Conservation (phyloP, 2,888 invertebrate genomes). For the Baronia brevicornis region DNA sequence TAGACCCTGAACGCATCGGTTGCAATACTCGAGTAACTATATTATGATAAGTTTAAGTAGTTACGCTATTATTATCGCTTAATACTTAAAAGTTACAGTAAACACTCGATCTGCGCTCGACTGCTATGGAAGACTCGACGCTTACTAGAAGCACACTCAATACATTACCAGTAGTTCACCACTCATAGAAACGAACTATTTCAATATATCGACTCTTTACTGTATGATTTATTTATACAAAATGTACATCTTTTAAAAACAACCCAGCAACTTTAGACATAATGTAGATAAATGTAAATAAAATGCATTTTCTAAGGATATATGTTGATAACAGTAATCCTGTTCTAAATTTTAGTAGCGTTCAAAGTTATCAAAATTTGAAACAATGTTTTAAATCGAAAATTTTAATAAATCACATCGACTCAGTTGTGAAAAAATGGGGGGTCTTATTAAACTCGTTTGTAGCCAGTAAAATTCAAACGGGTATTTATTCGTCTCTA, state of each 20-base stretch:
- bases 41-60: conserved; percentile 57
- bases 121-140: conserved; percentile 75
- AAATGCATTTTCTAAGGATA: conserved; percentile 37
- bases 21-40: conserved; percentile 52
- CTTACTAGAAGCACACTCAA: conserved; percentile 71
- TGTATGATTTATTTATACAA: conserved; percentile 64
- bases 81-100: conserved; percentile 71
- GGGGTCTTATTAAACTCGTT: too few relatives aligned
- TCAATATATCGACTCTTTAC: conserved; percentile 65
- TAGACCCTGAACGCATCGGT: conserved; percentile 53
- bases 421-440: too few relatives aligned
- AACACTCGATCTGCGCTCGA: conserved; percentile 57
- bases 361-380: too few relatives aligned
- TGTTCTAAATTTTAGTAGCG: too few relatives aligned
- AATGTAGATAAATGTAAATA: conserved; percentile 38
- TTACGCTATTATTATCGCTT: conserved; percentile 73
- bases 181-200: conserved; percentile 45
- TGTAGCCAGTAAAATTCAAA: too few relatives aligned
- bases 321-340: conserved; percentile 40
- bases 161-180: conserved; percentile 66
- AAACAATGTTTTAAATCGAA: too few relatives aligned
- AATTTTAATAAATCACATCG: too few relatives aligned
- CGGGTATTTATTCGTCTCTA: too few relatives aligned
- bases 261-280: conserved; percentile 38
- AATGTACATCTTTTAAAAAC: conserved; percentile 72